Evolutionary conservation across 2,888 invertebrate genomes (phyloP).

Genomic region (Pristionchus japonicus): DNA sequence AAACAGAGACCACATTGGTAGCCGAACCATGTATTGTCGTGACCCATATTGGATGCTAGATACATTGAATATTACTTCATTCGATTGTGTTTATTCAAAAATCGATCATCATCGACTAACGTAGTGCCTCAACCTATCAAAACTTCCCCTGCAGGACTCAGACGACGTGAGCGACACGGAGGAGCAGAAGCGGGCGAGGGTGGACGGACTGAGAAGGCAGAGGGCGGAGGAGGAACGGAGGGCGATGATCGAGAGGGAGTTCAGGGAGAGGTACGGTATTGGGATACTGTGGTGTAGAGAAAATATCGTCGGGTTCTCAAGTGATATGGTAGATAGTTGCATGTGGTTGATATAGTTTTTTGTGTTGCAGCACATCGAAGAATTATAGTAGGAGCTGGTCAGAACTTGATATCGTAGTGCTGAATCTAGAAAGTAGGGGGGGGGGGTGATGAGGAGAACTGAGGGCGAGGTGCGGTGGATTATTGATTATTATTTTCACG

Average conservation of each 20-base stretch:
- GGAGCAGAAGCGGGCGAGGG: neutral
- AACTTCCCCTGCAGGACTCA: conserved; percentile 9
- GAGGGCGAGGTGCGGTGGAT: too few relatives aligned
- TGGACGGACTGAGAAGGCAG: neutral
- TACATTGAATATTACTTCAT: too few relatives aligned
- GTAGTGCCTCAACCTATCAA: neutral
- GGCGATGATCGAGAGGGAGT: neutral
- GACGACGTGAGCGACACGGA: conserved; percentile 18
- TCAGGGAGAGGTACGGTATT: neutral
- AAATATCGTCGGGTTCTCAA: too few relatives aligned
- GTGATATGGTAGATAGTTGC: neutral
- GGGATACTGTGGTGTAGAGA: neutral
- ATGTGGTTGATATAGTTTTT: too few relatives aligned
- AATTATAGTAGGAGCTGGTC: neutral
- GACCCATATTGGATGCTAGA: too few relatives aligned
- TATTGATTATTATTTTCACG: too few relatives aligned
- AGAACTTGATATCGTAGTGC: neutral
- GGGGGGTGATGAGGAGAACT: too few relatives aligned
- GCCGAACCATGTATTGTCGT: too few relatives aligned
- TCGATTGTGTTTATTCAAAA: neutral
- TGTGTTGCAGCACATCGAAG: neutral
- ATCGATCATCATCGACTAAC: neutral
- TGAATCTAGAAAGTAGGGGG: neutral
- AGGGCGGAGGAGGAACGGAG: neutral
- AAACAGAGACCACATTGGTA: too few relatives aligned